Evolutionary conservation across 2,113 vertebrate species (phyloP).

Genomic region (Paradisaea rubra): DNA sequence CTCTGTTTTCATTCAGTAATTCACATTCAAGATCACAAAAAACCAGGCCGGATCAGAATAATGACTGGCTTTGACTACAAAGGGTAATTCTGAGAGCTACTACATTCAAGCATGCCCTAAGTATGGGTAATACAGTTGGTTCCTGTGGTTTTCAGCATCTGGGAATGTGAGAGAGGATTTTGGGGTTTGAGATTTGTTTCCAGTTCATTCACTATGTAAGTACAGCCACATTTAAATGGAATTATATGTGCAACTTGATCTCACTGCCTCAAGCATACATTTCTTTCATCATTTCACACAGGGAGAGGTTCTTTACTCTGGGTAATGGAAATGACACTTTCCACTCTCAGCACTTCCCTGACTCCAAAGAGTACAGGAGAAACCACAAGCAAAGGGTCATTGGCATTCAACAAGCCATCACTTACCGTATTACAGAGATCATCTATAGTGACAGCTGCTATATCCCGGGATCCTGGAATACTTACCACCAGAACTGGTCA

Average conservation of each 20-base stretch:
- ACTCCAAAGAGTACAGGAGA: neutral
- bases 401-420: neutral
- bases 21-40: neutral
- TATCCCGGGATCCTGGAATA: neutral
- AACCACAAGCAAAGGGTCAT: neutral
- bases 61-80: conserved; percentile 26
- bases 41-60: neutral
- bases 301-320: neutral
- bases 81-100: neutral
- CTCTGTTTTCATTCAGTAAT: neutral
- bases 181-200: neutral
- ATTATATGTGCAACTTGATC: conserved; percentile 3
- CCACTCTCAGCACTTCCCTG: neutral
- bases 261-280: neutral
- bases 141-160: conserved; percentile 30
- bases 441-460: neutral
- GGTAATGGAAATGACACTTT: neutral
- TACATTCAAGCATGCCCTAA: neutral
- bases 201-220: neutral
- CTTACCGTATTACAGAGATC: neutral
- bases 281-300: neutral
- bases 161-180: neutral
- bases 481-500: neutral
- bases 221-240: conserved; percentile 16
- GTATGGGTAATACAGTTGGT: neutral